Evolutionary conservation across 2,888 invertebrate species (phyloP).

Genomic region (Ormyrus pomaceus): DNA sequence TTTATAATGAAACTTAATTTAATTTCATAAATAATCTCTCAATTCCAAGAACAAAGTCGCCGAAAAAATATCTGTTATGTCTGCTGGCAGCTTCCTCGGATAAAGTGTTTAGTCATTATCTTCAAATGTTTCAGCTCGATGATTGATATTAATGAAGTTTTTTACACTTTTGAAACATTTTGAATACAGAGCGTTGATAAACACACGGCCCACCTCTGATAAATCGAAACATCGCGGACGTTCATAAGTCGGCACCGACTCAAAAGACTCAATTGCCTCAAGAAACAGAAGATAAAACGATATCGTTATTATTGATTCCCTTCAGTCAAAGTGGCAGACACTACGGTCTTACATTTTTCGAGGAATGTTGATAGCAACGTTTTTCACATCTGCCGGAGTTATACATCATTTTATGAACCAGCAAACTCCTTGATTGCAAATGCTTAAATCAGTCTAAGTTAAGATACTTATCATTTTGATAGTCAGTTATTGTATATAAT

Average conservation of each 20-base stretch:
- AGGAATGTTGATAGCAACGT: conserved; percentile 69
- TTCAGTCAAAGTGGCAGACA: conserved; percentile 70
- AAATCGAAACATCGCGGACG: conserved; percentile 12
- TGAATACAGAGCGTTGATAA: conserved; percentile 1
- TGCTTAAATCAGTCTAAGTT: conserved; percentile 27
- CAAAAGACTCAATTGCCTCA: conserved; percentile 21
- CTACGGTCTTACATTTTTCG: conserved; percentile 67
- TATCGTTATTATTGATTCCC: conserved; percentile 59
- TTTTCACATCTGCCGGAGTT: conserved; percentile 69
- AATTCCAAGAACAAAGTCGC: too few relatives aligned
- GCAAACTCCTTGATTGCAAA: conserved; percentile 56
- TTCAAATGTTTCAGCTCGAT: not conserved
- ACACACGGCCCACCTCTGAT: conserved; percentile 30
- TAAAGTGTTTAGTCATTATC: conserved; percentile 5
- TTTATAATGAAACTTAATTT: too few relatives aligned
- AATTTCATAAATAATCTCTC: not conserved
- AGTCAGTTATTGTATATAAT: conserved; percentile 36
- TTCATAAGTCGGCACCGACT: conserved; percentile 8
- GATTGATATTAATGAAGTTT: not conserved
- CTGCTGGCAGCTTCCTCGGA: not conserved
- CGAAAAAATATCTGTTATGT: conserved; percentile 15
- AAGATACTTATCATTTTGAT: conserved; percentile 40
- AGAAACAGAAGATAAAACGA: conserved; percentile 45
- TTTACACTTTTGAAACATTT: not conserved
- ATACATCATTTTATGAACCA: conserved; percentile 63